A percentile compares a stretch with the other conserved stretches of the same genome.
Evolutionary conservation across 2,888 invertebrate species (phyloP).

Genomic region (Tetranychus piercei): DNA sequence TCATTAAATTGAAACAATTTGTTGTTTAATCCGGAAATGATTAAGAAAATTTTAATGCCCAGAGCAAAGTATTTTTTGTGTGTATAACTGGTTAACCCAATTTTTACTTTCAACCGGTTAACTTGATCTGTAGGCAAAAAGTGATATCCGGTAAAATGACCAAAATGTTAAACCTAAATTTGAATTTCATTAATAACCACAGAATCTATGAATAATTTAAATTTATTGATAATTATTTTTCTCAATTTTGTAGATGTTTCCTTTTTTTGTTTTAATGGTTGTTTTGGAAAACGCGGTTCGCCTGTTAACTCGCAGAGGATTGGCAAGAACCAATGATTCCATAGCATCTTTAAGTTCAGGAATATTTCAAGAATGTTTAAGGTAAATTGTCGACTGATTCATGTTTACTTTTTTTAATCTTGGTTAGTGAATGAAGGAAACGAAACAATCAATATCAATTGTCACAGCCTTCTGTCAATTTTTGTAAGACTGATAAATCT

Average conservation of each 20-base stretch:
- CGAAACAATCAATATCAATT: too few relatives aligned
- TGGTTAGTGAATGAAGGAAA: too few relatives aligned
- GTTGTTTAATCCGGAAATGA: background rate
- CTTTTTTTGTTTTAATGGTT: slow-evolving; percentile 30
- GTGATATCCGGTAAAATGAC: background rate
- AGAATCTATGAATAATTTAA: background rate
- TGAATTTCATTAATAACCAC: too few relatives aligned
- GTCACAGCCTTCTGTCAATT: too few relatives aligned
- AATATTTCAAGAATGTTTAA: slow-evolving; percentile 50
- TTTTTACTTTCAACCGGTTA: background rate
- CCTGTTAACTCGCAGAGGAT: slow-evolving; percentile 45
- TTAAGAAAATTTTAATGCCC: background rate
- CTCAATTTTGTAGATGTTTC: slow-evolving; percentile 29
- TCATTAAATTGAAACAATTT: background rate
- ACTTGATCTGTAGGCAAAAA: background rate
- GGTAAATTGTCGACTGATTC: slow-evolving; percentile 38
- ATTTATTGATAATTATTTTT: background rate
- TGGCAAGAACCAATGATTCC: slow-evolving; percentile 53
- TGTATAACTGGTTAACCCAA: background rate
- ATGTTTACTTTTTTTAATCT: too few relatives aligned
- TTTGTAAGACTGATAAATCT: too few relatives aligned
- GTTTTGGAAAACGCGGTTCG: slow-evolving; percentile 48
- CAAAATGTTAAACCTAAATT: too few relatives aligned
- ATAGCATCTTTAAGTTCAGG: slow-evolving; percentile 57
- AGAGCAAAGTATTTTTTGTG: background rate